Evolutionary conservation across 1,140 invertebrate genomes (phyloP).

Genomic region (Cepaea nemoralis): DNA sequence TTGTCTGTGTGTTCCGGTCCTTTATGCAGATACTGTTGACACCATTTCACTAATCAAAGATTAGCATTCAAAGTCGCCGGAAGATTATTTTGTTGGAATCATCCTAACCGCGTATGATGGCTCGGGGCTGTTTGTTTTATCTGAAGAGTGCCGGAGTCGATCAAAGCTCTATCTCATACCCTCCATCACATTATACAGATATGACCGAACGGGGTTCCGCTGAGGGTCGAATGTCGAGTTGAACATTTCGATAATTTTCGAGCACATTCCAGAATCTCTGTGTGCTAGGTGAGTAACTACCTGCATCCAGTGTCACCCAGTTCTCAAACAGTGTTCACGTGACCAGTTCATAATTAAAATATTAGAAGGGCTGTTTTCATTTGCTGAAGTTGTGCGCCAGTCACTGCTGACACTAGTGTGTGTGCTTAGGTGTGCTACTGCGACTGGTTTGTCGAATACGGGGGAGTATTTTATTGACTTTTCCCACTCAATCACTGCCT

Average conservation of each 20-base stretch:
- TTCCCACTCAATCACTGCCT: no score
- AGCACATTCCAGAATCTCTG: slow-evolving; percentile 17
- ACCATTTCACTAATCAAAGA: no score
- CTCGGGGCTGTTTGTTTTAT: background rate
- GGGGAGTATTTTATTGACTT: no score
- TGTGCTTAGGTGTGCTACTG: no score
- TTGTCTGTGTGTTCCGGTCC: no score
- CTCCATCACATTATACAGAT: background rate
- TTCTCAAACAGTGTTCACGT: slow-evolving; percentile 3
- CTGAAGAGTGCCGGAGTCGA: background rate
- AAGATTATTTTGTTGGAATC: no score
- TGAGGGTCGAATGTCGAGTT: background rate
- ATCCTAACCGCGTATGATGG: background rate
- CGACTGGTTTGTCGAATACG: no score
- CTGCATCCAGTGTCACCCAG: slow-evolving; percentile 17
- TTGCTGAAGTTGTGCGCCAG: background rate
- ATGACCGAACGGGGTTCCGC: background rate
- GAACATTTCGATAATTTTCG: slow-evolving; percentile 6
- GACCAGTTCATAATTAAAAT: slow-evolving; percentile 14
- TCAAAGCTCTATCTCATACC: background rate
- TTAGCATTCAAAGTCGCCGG: no score
- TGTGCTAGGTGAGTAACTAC: background rate
- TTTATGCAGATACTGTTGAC: no score
- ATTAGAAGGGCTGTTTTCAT: background rate
- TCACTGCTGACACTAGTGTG: background rate